Evolutionary conservation across 2,113 vertebrate genomes (phyloP).

Genomic region (Maccullochella peelii): DNA sequence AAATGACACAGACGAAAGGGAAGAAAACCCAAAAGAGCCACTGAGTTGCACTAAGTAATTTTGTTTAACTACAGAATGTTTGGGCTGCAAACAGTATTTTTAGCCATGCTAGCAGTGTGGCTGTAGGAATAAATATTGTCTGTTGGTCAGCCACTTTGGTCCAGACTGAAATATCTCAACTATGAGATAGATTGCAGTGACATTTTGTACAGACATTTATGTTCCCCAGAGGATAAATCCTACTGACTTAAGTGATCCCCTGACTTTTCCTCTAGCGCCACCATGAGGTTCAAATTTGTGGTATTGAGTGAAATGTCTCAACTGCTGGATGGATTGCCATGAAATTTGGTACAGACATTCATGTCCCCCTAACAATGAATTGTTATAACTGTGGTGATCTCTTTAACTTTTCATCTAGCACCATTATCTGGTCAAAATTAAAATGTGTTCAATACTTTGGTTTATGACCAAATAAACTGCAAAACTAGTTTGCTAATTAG

Average conservation of each 20-base stretch:
- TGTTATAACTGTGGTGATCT: too few species aligned
- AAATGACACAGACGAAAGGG: neutral
- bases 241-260: neutral
- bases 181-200: neutral
- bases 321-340: too few species aligned
- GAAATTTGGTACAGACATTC: too few species aligned
- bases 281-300: too few species aligned
- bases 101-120: neutral
- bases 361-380: too few species aligned
- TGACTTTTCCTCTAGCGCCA: neutral
- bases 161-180: neutral
- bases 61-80: neutral
- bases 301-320: too few species aligned
- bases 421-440: neutral
- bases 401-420: neutral
- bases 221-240: neutral
- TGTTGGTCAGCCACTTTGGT: neutral
- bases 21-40: neutral
- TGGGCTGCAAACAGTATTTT: neutral
- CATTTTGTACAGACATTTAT: neutral
- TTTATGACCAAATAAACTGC: too few species aligned
- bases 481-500: neutral
- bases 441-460: too few species aligned
- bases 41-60: neutral
- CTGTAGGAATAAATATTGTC: neutral